phyloP scores from a whole-genome alignment of 35 echinoderm and acorn worm genomes.

The Holothuria glaberrima region DNA sequence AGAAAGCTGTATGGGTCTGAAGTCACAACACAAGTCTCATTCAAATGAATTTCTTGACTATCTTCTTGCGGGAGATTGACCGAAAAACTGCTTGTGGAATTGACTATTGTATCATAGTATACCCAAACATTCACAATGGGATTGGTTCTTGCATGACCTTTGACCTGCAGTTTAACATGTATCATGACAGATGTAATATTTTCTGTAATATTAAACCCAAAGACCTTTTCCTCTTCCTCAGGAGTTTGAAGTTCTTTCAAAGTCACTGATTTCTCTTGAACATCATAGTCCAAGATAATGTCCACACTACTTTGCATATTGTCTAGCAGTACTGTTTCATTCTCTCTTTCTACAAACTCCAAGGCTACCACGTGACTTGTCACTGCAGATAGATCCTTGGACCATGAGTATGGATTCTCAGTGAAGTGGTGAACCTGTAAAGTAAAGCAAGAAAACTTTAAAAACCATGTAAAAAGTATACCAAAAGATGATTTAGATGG shows the following conservation, averaged over 20 bases:
- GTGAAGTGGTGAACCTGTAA: constrained; percentile 70
- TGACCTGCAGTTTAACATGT: neutral
- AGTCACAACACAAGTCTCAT: constrained; percentile 57
- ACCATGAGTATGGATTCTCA: constrained; percentile 74
- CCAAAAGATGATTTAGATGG: too few species aligned
- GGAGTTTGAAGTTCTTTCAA: neutral
- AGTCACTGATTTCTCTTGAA: neutral
- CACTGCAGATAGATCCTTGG: constrained; percentile 11
- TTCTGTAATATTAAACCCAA: constrained; percentile 69
- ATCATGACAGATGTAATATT: constrained; percentile 57
- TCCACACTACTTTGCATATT: constrained; percentile 54
- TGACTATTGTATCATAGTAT: neutral
- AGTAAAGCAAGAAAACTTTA: neutral
- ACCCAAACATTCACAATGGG: neutral
- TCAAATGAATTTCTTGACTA: constrained; percentile 48
- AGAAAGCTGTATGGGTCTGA: constrained; percentile 71
- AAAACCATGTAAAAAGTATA: neutral
- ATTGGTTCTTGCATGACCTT: neutral
- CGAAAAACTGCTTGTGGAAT: neutral
- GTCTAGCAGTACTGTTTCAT: constrained; percentile 35
- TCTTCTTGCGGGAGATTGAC: neutral
- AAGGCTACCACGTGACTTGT: constrained; percentile 74
- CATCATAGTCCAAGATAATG: constrained; percentile 56
- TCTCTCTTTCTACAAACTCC: constrained; percentile 25
- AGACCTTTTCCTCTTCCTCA: neutral